Evolutionary conservation across 1,140 invertebrate species (phyloP).

Genomic region (Latrodectus geometricus): DNA sequence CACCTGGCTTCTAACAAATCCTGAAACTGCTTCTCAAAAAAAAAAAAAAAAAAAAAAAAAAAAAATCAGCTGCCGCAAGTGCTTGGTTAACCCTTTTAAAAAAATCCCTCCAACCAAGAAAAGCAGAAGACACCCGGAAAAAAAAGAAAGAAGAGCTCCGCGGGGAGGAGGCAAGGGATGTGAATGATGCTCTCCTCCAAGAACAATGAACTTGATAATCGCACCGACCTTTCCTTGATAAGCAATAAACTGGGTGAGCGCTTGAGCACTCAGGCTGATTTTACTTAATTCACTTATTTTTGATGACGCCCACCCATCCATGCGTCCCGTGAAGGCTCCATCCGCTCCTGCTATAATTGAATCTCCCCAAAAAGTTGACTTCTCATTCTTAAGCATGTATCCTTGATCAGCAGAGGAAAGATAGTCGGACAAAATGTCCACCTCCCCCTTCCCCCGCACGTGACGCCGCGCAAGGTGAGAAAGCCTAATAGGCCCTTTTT

Average conservation of each 20-base stretch:
- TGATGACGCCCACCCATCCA: background rate
- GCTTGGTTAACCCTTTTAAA: too few relatives aligned
- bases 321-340: background rate
- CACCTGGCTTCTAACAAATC: too few relatives aligned
- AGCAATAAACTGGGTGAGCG: background rate
- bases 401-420: conserved; percentile 15
- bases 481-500: background rate
- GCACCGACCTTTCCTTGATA: background rate
- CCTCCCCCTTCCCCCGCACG: background rate
- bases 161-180: background rate
- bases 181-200: background rate
- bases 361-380: background rate
- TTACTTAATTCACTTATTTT: background rate
- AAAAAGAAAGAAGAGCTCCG: background rate
- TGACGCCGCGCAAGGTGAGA: background rate
- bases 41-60: too few relatives aligned
- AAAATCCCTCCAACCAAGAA: background rate
- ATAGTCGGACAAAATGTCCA: background rate
- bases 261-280: background rate
- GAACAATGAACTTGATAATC: background rate
- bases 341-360: conserved; percentile 7
- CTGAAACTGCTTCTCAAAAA: too few relatives aligned
- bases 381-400: background rate
- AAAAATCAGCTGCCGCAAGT: too few relatives aligned
- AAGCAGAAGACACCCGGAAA: background rate